Base-by-base conservation (phyloP, 1,140 invertebrate genomes). In the Aporrectodea caliginosa region DNA sequence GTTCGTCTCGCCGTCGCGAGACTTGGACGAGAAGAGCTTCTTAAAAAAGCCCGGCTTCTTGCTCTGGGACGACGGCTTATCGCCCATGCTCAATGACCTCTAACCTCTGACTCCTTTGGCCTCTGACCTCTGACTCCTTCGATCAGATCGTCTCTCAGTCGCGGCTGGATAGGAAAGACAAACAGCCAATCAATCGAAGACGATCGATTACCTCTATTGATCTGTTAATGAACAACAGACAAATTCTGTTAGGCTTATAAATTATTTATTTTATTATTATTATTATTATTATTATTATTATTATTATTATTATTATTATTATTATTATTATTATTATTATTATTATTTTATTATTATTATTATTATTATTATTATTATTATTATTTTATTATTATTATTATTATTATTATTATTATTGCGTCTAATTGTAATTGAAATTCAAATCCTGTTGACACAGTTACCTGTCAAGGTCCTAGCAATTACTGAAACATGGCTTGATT, bases 261-360 rank as follows among this genome's bases (percentile, higher is more conserved):
- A n/a, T 71, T 71, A 6, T 69, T 69, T n/a, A n/a, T 29, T 0
- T 69, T 29, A 69, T n/a, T 2, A 69, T 1, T 69, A 69, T 69
- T 69, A 69, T 69, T 69, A 69, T 69, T 69, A 2, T 69, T 69
- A 2, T 69, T 69, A 69, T 69, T 69, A 69, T 69, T 69, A 69
- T 69, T 69, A 69, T 69, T 69, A 69, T 69, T 69, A 2, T 69
- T 69, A 69, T 69, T 69, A 69, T 69, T 69, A 69, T 69, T 69
- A 2, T 69, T 69, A 29, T 0, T 69, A 69, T n/a, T 1, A 0
- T 69, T 69, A 69, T 69, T 69, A 69, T 69, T 69, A 69, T 2
- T 69, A 16, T 14, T 14, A 14, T 68, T 68, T 68, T 68, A 68
- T 68, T n/a, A n/a, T 68, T 68, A 16, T n/a, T 16, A 68, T 68